Conservation (phyloP, 2,113 vertebrate genomes). For the Lynx canadensis region DNA sequence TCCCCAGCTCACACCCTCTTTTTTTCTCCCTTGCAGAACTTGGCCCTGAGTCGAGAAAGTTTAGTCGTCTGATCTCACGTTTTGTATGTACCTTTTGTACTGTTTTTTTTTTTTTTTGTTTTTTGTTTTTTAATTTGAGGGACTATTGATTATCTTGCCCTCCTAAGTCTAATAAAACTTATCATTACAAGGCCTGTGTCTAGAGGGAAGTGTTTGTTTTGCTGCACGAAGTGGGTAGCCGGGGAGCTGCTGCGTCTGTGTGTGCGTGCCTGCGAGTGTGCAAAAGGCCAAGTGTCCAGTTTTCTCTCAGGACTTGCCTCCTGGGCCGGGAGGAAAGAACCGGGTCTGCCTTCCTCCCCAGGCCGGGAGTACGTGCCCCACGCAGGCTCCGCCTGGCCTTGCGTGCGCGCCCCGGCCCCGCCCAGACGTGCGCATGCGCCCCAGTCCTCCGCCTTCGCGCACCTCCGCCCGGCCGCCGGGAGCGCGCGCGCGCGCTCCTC, state of each 20-base stretch:
- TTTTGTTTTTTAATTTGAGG: conserved; percentile 8
- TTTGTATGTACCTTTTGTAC: conserved; percentile 62
- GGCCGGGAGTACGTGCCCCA: conserved; percentile 30
- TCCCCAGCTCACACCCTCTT: neutral
- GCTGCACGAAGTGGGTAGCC: neutral
- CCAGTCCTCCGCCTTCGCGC: neutral
- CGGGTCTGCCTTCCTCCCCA: neutral
- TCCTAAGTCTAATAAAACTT: conserved; percentile 63
- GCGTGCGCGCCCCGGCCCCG: conserved; percentile 55
- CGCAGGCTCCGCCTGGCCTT: neutral
- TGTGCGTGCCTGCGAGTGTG: neutral
- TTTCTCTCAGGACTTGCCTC: neutral
- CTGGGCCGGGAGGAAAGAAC: neutral
- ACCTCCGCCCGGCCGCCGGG: neutral
- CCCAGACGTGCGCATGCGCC: conserved; percentile 68
- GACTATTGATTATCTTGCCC: neutral
- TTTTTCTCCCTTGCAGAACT: conserved; percentile 86
- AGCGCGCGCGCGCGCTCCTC: neutral
- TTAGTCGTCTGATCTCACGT: conserved; percentile 89
- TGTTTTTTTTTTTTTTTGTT: neutral
- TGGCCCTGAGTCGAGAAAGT: conserved; percentile 93
- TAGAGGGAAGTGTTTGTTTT: neutral
- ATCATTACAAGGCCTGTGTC: neutral
- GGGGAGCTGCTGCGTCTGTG: neutral
- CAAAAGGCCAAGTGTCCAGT: no score